Evolutionary conservation across 2,888 invertebrate species (phyloP), one percentile per base, ranked within the genome.

Genomic region (Oithona nana): DNA sequence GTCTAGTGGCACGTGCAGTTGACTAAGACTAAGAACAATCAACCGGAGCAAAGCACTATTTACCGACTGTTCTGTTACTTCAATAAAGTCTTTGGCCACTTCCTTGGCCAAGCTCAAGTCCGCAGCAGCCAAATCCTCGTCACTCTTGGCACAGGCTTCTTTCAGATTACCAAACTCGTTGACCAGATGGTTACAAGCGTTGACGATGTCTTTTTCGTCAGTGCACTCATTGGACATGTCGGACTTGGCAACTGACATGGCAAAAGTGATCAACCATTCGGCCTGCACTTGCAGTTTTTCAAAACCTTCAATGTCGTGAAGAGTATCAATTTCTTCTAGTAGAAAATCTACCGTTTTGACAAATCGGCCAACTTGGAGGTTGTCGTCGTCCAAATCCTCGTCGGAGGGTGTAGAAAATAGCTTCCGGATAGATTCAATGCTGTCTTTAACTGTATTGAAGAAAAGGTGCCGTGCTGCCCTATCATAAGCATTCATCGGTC

Each of bases 11-110:
- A 26, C 26, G 54, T 20, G 24, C 3, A 54, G 24, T 2, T 20
- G 26, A 11, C 54, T 24, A 26, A 54, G 26, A 22, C 54, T 24
- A 11, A 24, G 24, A 20, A 54, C 26, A 11, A 54, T 54, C 24
- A 54, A 26, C 54, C 26, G 20, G 54, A 54, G 54, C 54, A 54
- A 24, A 2, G 54, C 54, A 54, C 13, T 54, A 26, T 54, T 54
- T 26, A 54, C 54, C 24, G 54, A 24, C 26, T 54, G 54, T 26
- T 54, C 54, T 16, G 26, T 24, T 13, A 24, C 54, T 26, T 54
- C 54, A 24, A 54, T 26, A 26, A 54, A 24, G 16, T 54, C 54
- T 26, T 26, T 3, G 24, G 26, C 54, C 54, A 54, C 54, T 6
- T 54, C 54, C 11, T 54, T 54, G 54, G 54, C 54, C 2, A 54